phyloP scores from a whole-genome alignment of 2,888 invertebrate species.

The Ashinkailepas kermadecensis region DNA sequence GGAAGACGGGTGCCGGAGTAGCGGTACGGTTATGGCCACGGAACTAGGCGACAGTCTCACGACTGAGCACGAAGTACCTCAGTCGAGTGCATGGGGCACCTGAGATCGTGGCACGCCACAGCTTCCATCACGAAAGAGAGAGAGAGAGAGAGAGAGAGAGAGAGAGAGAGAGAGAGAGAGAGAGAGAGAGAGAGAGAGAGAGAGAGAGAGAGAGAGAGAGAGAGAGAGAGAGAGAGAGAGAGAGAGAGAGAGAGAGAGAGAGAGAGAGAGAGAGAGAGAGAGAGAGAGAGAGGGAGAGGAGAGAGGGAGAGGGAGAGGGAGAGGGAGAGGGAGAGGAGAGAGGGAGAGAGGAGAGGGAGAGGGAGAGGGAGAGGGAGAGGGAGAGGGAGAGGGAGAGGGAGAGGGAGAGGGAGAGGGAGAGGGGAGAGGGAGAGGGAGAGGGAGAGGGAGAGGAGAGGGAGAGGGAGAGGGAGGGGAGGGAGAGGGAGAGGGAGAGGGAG shows the following conservation, averaged over 20 bases:
- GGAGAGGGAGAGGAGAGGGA: neutral
- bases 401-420: neutral
- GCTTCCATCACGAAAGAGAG: neutral
- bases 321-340: too few species aligned
- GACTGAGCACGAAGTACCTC: too few species aligned
- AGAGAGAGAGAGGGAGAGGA: neutral
- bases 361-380: neutral
- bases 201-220: neutral
- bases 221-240: neutral
- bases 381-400: neutral
- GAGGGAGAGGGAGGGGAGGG: neutral
- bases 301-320: neutral
- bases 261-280: neutral
- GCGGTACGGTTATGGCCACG: too few species aligned
- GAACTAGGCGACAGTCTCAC: too few species aligned
- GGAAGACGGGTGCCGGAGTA: too few species aligned
- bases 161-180: neutral
- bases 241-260: neutral
- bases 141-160: neutral
- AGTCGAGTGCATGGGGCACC: too few species aligned
- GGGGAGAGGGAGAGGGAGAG: neutral
- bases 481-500: neutral
- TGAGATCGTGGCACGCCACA: too few species aligned
- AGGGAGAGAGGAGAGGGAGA: neutral
- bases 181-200: neutral